phyloP scores from a whole-genome alignment of 1,140 invertebrate species.

The Leptinotarsa defecta region DNA sequence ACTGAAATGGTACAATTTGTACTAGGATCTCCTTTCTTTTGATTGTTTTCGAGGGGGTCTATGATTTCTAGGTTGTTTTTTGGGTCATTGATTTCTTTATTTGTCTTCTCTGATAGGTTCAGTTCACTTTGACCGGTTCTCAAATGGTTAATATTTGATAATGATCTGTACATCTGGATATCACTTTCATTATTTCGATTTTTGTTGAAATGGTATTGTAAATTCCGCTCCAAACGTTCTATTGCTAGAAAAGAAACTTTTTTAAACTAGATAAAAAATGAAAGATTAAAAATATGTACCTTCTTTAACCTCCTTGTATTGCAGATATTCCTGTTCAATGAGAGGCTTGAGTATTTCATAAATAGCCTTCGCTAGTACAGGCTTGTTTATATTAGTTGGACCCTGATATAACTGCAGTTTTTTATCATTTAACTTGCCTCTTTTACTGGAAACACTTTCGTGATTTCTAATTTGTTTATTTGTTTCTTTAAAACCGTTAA shows the following conservation, averaged over 20 bases:
- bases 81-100: slow-evolving; percentile 5
- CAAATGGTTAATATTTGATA: background rate
- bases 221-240: slow-evolving; percentile 32
- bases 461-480: background rate
- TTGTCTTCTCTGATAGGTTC: background rate
- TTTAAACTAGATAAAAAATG: background rate
- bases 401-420: background rate
- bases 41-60: slow-evolving; percentile 6
- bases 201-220: slow-evolving; percentile 16
- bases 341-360: slow-evolving; percentile 32
- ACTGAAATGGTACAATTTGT: background rate
- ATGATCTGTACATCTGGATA: background rate
- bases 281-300: slow-evolving; percentile 15
- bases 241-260: slow-evolving; percentile 30
- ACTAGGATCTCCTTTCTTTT: slow-evolving; percentile 3
- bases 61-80: background rate
- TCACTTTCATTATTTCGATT: slow-evolving; percentile 10
- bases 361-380: slow-evolving; percentile 28
- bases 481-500: too few relatives aligned
- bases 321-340: slow-evolving; percentile 35
- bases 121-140: background rate
- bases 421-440: background rate
- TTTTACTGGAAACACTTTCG: background rate
- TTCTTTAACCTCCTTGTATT: slow-evolving; percentile 35
- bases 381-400: background rate